Evolutionary conservation across 2,888 invertebrate species (phyloP), one percentile per base, ranked within the genome.

Genomic region (Petrolisthes cinctipes): DNA sequence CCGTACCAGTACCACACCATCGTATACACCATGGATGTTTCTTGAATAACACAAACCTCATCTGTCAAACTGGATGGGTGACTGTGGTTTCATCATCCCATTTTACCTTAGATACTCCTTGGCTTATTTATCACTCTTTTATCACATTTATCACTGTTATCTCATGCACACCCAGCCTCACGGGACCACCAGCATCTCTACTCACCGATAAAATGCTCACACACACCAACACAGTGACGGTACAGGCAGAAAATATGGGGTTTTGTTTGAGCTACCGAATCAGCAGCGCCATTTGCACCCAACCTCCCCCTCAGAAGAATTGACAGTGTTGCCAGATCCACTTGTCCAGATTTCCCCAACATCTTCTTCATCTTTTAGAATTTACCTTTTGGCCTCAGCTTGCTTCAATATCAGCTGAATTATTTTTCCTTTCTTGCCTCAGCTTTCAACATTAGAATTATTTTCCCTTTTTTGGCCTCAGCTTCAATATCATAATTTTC

Each of bases 261-360:
- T 79, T n/a, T 66, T 79, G 61, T 85, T 71, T 53, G 56, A 53
- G 56, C 80, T 81, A 85, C 56, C 80, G 80, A 80, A 71, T 71
- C 71, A 73, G 37, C 37, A 37, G 7, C 85, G 85, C 85, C 85
- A 85, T 85, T 80, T 80, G 80, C 80, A 73, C 83, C 54, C 85
- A 80, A 79, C 85, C 68, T 80, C 85, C 85, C 80, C 85, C 80
- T 80, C 9, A 14, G 23, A 54, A 61, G 61, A 57, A 17, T 53
- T 76, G 51, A 53, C 61, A 23, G 80, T 57, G 23, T 20, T 57
- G 57, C 17, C 80, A 51, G 53, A 54, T 54, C 56, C 57, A 54
- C 14, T 37, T 20, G 56, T n/a, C 57, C 80, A 11, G 37, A 68
- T 56, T 4, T 11, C 14, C 53, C 68, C 14, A 14, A 23, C n/a